Base-by-base conservation (phyloP, 2,797 vertebrate genomes). In the Phyllotis vaccarum region DNA sequence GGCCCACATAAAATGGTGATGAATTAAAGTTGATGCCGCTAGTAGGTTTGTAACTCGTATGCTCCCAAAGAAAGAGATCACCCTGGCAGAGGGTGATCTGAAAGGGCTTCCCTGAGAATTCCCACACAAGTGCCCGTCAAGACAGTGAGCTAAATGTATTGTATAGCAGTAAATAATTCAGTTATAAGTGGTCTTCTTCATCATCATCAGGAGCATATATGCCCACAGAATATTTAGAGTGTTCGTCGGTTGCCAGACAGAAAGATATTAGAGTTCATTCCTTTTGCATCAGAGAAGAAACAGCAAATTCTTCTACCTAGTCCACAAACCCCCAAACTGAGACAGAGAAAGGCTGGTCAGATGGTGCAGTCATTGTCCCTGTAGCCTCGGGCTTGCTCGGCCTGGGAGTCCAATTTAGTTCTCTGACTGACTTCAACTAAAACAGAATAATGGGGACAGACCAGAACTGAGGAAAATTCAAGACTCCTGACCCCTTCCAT, bases 201-300 rank as follows among this genome's bases (percentile, higher is more conserved):
- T 91, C 8, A 37, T 92, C 75, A 74, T 43, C 43, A 75, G 29
- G 40, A 75, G 40, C 24, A 75, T 75, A 75, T 29, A 75, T 27
- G n/a, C n/a, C 24, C 40, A 43, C 43, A 89, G 22, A 93, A 64
- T 8, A 66, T 27, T 66, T 83, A 56, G 17, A 89, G 46, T 62
- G 52, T 93, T 94, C 88, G 21, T 94, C 88, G 27, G 49, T 68
- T 92, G 46, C 76, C 40, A 68, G n/a, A 27, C 60, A 31, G 56
- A 83, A 68, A 91, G 82, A 68, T 58, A 60, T 0, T 21, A 79
- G 27, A 68, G 29, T 34, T 76, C 56, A 43, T 76, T 95, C n/a
- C 40, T 82, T 93, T 86, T 72, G 14, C 56, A 66, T 75, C 46
- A 86, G 54, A 81, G 17, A 60, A 80, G 21, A 83, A n/a, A 56